These are phyloP conservation scores for Drosophila helvetica DNA, from an alignment of 2,888 invertebrate species.

Conservation along the genomic window DNA sequence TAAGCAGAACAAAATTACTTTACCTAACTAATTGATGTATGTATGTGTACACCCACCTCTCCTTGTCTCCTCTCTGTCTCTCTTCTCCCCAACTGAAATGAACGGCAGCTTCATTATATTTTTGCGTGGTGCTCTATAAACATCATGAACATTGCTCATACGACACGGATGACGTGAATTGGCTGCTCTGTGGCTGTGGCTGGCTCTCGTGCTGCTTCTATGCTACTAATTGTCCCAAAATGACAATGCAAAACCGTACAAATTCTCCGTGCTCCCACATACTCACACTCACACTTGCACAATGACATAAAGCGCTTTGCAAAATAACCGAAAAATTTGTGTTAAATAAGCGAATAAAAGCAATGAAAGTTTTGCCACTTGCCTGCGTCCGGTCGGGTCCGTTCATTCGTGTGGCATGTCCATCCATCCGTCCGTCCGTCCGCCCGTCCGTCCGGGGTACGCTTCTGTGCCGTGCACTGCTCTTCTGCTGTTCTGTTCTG, in stretches of 20 bases:
- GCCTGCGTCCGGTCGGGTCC: constrained; percentile 41
- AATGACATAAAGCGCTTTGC: constrained; percentile 44
- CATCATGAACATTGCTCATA: constrained; percentile 45
- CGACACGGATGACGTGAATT: constrained; percentile 36
- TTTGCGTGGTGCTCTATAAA: constrained; percentile 23
- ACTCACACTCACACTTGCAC: constrained; percentile 1
- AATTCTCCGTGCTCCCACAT: constrained; percentile 38
- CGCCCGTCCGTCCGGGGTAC: constrained; percentile 7
- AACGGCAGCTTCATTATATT: constrained; percentile 48
- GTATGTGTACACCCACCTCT: background rate
- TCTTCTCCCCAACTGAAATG: constrained; percentile 3
- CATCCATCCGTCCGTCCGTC: constrained; percentile 24
- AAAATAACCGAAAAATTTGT: constrained; percentile 71
- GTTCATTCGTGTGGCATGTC: constrained; percentile 35
- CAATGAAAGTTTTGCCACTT: constrained; percentile 69
- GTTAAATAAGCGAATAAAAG: constrained; percentile 77
- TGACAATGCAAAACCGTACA: constrained; percentile 64
- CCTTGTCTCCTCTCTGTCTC: too few species aligned
- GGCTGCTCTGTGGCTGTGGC: constrained; percentile 16
- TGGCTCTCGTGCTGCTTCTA: constrained; percentile 24
- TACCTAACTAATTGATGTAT: constrained; percentile 42
- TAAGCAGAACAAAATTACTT: constrained; percentile 6
- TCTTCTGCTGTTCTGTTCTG: background rate
- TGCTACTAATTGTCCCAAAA: constrained; percentile 67
- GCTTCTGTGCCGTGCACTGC: constrained; percentile 7